Evolutionary conservation across 2,797 vertebrate genomes (phyloP).

Genomic region (Crocodylus rhombifer): DNA sequence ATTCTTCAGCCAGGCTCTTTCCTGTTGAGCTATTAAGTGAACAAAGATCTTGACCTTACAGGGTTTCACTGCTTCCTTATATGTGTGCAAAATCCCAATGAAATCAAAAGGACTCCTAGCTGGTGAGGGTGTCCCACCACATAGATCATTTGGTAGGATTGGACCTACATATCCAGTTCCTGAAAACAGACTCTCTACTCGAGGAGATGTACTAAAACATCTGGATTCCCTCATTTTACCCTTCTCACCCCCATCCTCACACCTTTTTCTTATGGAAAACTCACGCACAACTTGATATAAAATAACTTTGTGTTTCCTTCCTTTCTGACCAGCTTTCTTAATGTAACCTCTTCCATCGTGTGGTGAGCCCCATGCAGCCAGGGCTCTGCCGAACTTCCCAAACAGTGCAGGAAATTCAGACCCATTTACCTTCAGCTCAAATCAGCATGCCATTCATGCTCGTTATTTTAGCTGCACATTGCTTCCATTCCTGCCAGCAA

Average conservation of each 20-base stretch:
- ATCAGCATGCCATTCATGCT: not conserved
- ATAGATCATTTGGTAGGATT: not conserved
- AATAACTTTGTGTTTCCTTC: not conserved
- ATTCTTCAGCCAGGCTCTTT: not conserved
- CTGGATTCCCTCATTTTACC: accelerated
- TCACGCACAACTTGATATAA: not conserved
- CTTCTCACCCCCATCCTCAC: not conserved
- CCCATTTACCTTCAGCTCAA: not conserved
- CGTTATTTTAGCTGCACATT: not conserved
- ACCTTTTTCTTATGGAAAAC: not conserved
- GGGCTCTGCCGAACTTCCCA: not conserved
- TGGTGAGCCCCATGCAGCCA: not conserved
- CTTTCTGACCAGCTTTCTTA: not conserved
- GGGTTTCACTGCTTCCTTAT: not conserved
- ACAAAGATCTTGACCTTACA: not conserved
- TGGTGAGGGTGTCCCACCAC: too few species aligned
- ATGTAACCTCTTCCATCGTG: not conserved
- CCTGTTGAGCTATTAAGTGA: not conserved
- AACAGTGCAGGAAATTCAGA: not conserved
- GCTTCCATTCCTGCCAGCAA: not conserved
- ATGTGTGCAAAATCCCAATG: not conserved
- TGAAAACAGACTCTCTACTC: not conserved
- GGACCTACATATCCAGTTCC: not conserved
- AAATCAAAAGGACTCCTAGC: not conserved
- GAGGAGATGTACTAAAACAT: not conserved